Conservation (phyloP, 2,888 invertebrate genomes). For the Pyrocoelia pectoralis region DNA sequence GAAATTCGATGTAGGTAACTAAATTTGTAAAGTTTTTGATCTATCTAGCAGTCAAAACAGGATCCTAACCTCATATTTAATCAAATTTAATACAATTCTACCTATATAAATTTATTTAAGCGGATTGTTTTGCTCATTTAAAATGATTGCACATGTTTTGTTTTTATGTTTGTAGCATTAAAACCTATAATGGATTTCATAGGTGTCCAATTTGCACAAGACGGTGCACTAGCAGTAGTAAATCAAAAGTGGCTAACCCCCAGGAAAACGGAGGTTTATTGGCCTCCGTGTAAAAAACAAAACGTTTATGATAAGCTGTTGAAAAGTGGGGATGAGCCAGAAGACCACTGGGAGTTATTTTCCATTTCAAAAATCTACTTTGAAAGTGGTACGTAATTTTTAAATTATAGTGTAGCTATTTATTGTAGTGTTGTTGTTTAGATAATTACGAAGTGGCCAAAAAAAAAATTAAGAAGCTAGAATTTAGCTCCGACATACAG, state of each 20-base stretch:
- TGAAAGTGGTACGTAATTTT: constrained; percentile 1
- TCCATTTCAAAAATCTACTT: not conserved
- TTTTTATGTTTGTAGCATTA: too few species aligned
- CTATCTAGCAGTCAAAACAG: not conserved
- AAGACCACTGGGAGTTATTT: not conserved
- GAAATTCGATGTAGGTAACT: constrained; percentile 4
- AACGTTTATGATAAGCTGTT: not conserved
- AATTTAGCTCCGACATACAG: not conserved
- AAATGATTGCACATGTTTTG: not conserved
- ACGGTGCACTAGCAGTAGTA: too few species aligned
- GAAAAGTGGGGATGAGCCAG: not conserved
- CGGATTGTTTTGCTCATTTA: not conserved
- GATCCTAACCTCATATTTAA: not conserved
- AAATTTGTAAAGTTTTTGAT: not conserved
- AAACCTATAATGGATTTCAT: too few species aligned
- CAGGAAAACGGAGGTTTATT: too few species aligned
- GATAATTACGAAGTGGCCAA: not conserved
- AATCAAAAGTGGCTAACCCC: not conserved
- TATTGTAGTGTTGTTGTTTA: constrained; percentile 1
- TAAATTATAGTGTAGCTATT: not conserved
- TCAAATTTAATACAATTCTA: constrained; percentile 2
- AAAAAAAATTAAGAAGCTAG: not conserved
- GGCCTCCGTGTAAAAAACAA: constrained; percentile 1
- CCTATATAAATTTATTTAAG: not conserved
- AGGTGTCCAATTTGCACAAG: not conserved